Conservation (phyloP, 2,888 invertebrate genomes). For the Parelbella ahira region DNA sequence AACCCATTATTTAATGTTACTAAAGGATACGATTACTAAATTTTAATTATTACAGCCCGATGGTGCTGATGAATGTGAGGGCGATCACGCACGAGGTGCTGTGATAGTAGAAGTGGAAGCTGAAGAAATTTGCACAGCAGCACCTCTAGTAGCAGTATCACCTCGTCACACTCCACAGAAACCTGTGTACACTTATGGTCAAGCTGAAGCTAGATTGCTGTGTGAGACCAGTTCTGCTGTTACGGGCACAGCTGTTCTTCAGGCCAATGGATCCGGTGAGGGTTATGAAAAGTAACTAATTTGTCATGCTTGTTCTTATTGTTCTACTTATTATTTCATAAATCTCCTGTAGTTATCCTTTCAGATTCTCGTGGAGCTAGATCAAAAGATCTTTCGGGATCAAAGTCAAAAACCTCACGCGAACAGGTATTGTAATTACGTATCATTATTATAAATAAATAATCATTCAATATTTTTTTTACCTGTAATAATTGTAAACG, state of each 20-base stretch:
- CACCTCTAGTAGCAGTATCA: conserved; percentile 83
- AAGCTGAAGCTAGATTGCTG: conserved; percentile 77
- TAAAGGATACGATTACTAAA: too few relatives aligned
- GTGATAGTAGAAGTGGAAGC: conserved; percentile 90
- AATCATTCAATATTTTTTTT: background rate
- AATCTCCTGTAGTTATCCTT: conserved; percentile 36
- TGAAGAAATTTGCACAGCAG: conserved; percentile 88
- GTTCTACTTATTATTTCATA: too few relatives aligned
- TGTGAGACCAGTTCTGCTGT: conserved; percentile 69
- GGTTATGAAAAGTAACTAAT: too few relatives aligned
- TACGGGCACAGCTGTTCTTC: conserved; percentile 68
- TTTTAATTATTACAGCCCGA: conserved; percentile 46
- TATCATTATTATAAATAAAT: background rate
- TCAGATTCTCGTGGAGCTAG: conserved; percentile 51
- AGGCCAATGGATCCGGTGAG: conserved; percentile 61
- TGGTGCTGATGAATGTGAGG: conserved; percentile 56
- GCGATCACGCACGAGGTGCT: conserved; percentile 83
- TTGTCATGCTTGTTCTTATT: too few relatives aligned
- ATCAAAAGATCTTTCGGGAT: conserved; percentile 44
- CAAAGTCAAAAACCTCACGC: conserved; percentile 48
- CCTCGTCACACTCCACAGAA: conserved; percentile 84
- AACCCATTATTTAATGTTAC: too few relatives aligned
- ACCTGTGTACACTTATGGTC: conserved; percentile 86
- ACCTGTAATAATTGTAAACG: background rate
- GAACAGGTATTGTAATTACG: conserved; percentile 52